These are phyloP conservation scores for Urocynchramus pylzowi DNA, from an alignment of 2,113 vertebrate genomes.

Conservation along the genomic window DNA sequence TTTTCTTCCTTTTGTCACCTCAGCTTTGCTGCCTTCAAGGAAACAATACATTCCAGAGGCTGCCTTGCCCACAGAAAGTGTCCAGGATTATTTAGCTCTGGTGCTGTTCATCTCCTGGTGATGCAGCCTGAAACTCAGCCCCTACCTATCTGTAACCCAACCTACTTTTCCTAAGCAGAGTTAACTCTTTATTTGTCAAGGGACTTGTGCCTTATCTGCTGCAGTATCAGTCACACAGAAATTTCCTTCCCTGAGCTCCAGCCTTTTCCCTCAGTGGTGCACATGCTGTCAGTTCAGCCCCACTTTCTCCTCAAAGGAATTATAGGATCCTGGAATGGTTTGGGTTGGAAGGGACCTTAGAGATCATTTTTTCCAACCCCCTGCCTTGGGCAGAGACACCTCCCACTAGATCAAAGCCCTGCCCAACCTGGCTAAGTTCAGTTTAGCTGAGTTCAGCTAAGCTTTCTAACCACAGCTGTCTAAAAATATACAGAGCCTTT, in stretches of 20 bases:
- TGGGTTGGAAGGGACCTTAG: neutral
- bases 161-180: neutral
- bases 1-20: neutral
- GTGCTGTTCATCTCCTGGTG: neutral
- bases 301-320: neutral
- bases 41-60: neutral
- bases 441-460: neutral
- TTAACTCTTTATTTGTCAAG: neutral
- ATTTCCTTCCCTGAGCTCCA: neutral
- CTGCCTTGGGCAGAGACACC: neutral
- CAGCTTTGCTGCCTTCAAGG: neutral
- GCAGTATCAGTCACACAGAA: neutral
- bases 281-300: neutral
- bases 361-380: neutral
- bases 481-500: neutral
- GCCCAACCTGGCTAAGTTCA: neutral
- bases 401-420: neutral
- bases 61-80: neutral
- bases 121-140: neutral
- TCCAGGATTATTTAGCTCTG: neutral
- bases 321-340: neutral
- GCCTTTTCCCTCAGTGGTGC: neutral
- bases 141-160: neutral
- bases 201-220: neutral
- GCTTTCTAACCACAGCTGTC: neutral